A percentile compares a stretch with the other conserved stretches of the same genome.
Conservation (phyloP, 2,797 vertebrate species). For the Acanthurus lineatus region DNA sequence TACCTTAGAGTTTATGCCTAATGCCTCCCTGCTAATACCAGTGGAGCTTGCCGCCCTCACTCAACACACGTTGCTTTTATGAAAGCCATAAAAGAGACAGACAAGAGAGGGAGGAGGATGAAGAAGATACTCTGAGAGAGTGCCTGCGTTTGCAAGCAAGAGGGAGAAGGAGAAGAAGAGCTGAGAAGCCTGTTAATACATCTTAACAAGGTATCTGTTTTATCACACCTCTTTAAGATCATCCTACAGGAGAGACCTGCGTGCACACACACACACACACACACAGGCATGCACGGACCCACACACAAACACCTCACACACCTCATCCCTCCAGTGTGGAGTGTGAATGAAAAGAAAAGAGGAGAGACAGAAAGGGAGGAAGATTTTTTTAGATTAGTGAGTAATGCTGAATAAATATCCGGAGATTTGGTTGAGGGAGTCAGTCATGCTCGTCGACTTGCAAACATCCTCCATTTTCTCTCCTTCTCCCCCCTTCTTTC, state of each 20-base stretch:
- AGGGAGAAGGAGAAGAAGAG: conserved; percentile 34
- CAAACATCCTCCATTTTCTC: conserved; percentile 86
- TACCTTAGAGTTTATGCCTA: conserved; percentile 91
- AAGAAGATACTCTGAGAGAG: conserved; percentile 53
- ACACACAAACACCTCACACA: conserved; percentile 15
- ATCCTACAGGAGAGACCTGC: conserved; percentile 36
- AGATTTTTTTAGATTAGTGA: conserved; percentile 80
- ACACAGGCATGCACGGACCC: conserved; percentile 12
- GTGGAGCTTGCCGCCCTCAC: conserved; percentile 65
- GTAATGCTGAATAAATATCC: conserved; percentile 87
- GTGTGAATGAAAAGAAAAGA: conserved; percentile 56
- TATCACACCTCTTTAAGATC: conserved; percentile 60
- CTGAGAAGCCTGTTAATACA: conserved; percentile 78
- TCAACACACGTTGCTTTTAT: conserved; percentile 63
- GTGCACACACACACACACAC: conserved; percentile 16
- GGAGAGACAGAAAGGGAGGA: conserved; percentile 52
- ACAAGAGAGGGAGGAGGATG: conserved; percentile 47
- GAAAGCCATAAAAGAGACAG: conserved; percentile 69
- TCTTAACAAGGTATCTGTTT: conserved; percentile 68
- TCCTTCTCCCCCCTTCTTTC: conserved; percentile 55
- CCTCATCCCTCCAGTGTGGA: conserved; percentile 40
- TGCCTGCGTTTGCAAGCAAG: conserved; percentile 50
- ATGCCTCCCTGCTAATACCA: conserved; percentile 81
- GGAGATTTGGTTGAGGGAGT: conserved; percentile 82
- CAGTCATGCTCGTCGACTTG: conserved; percentile 84